Base-by-base conservation (phyloP, 2,113 vertebrate genomes). In the Oncorhynchus nerka region DNA sequence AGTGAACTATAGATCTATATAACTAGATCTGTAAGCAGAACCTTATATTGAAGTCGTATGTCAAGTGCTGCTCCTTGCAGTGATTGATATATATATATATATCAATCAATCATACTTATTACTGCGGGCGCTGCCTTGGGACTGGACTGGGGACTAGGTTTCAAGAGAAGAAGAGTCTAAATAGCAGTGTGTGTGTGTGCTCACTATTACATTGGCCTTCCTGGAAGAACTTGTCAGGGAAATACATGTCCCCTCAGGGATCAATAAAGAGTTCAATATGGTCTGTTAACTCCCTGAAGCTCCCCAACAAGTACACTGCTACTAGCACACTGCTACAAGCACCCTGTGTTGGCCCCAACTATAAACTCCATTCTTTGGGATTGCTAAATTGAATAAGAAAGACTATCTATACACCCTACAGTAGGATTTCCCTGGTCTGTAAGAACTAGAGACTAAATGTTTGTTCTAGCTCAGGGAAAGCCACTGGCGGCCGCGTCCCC, bases 291-390 rank as follows among this genome's bases (percentile, higher is more conserved):
- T 39, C 72, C 32, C 71, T 74, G 69, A 70, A 19, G 20, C 70
- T 30, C 16, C 20, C 20, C 26, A 62, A 22, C 34, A 39, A 39
- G 34, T 39, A 39, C 34, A 39, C 34, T 39, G 34, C 34, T 39
- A 39, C 34, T 39, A 39, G 7, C 34, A 39, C 34, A 7, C 34
- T 39, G 34, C 34, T 39, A 39, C 34, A 8, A 39, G 34, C 34
- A 39, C 34, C 1, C 34, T 39, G 48, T 70, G 49, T 32, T 49
- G 51, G 55, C 69, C 24, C 57, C 59, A 32, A 62, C 66, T 68
- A 70, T 8, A 71, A 69, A 77, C 65, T 77, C 68, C 13, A 45
- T 80, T 55, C 28, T 59, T 65, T 28, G 45, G 15, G 66, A 51
- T 69, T 48, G 9, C 76, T 12, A 12, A 19, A 19, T n/a, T 30